phyloP scores from a whole-genome alignment of 2,888 invertebrate species.

The Bombyx huttoni region DNA sequence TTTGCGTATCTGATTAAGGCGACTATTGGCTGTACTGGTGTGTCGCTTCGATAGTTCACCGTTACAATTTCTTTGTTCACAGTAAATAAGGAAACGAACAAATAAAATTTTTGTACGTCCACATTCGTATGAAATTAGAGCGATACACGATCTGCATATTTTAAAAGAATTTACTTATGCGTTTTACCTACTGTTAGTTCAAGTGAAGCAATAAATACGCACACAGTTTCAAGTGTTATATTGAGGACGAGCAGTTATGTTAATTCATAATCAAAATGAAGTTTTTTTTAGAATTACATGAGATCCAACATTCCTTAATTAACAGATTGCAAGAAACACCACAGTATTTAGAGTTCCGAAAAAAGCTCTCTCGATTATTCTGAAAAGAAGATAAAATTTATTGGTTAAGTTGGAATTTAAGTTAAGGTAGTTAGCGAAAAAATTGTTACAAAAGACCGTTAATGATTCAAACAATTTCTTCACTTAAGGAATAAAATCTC shows the following conservation, averaged over 20 bases:
- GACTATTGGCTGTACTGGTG: neutral
- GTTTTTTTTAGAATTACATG: neutral
- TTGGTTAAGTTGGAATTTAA: no score
- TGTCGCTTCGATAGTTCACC: slow-evolving; percentile 5
- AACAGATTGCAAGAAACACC: neutral
- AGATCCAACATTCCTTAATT: neutral
- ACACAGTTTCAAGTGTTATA: slow-evolving; percentile 21
- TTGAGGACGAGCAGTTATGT: slow-evolving; percentile 10
- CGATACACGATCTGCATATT: slow-evolving; percentile 17
- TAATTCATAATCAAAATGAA: neutral
- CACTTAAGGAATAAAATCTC: no score
- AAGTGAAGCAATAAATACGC: slow-evolving; percentile 4
- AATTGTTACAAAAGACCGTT: no score
- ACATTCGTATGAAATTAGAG: slow-evolving; percentile 17
- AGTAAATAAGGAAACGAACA: slow-evolving; percentile 13
- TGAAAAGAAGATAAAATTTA: no score
- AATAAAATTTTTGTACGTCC: slow-evolving; percentile 7
- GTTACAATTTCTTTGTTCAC: slow-evolving; percentile 9
- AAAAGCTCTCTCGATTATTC: no score
- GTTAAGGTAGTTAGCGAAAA: no score
- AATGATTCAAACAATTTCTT: no score
- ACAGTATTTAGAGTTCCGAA: no score
- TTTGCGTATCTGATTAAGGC: slow-evolving; percentile 3
- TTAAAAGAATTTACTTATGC: slow-evolving; percentile 4
- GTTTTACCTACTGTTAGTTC: slow-evolving; percentile 16